A percentile compares a stretch with the other conserved stretches of the same genome.
phyloP scores from a whole-genome alignment of 1,140 invertebrate species.

The Cotesia vestalis region DNA sequence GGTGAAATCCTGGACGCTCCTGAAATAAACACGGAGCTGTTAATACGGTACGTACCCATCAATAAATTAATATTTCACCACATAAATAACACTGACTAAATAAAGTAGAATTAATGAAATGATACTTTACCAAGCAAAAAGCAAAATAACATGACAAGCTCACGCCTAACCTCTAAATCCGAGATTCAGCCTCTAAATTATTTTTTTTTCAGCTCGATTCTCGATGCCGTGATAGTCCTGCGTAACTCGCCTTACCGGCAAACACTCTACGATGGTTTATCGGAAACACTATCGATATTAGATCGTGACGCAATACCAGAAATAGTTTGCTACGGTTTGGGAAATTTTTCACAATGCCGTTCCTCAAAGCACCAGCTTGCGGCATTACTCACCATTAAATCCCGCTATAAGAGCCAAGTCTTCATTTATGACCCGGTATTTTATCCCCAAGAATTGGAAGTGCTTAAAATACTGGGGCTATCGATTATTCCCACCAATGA shows the following conservation, averaged over 20 bases:
- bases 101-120: too few relatives aligned
- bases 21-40: neutral
- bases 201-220: constrained; percentile 26
- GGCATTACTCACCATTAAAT: constrained; percentile 28
- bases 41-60: neutral
- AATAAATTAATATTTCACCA: too few relatives aligned
- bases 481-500: constrained; percentile 30
- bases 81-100: too few relatives aligned
- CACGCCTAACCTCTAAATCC: constrained; percentile 11
- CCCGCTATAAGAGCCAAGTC: constrained; percentile 24
- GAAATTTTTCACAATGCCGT: constrained; percentile 30
- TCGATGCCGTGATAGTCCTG: constrained; percentile 29
- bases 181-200: neutral
- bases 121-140: too few relatives aligned
- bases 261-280: constrained; percentile 27
- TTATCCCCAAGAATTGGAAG: constrained; percentile 32
- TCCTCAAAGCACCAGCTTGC: constrained; percentile 29
- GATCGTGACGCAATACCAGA: constrained; percentile 18
- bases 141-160: neutral
- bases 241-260: constrained; percentile 29
- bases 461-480: constrained; percentile 28
- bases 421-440: constrained; percentile 33
- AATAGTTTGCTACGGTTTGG: constrained; percentile 34
- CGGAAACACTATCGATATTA: constrained; percentile 20
- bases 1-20: neutral